Base-by-base conservation (phyloP, 2,113 vertebrate genomes). In the Cinclus cinclus region DNA sequence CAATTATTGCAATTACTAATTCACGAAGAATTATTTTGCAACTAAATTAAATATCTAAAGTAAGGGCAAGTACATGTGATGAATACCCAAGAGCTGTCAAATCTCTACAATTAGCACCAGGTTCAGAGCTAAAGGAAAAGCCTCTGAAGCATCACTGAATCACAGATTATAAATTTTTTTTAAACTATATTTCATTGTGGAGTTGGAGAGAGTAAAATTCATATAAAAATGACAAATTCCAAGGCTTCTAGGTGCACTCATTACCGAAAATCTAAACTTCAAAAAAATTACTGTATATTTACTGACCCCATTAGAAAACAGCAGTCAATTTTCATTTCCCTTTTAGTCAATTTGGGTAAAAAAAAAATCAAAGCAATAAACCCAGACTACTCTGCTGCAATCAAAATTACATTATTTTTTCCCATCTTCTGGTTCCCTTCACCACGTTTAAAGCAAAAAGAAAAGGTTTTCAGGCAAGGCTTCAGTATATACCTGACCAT, bases 1-100 rank as follows among this genome's bases (percentile, higher is more conserved):
- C 53, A 92, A 94, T 87, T 92, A 87, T 49, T 83, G 50, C 49
- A 83, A 60, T 69, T 86, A 86, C 39, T 89, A 92, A 87, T 76
- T 69, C 62, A 92, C 8, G 8, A 53, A 87, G 11, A 69, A 93
- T 50, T 85, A 71, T 76, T 93, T 90, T 86, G 28, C 39, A 88
- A 91, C 77, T 83, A 75, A 92, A 82, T 92, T 73, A 92, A 91
- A 68, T 62, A 76, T 47, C 81, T 91, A 39, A 93, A 93, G 71
- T 88, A 90, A 88, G 49, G 77, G 50, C 39, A 89, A 92, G 76
- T 63, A 80, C 7, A 53, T 79, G 55, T 53, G 81, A 94, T 46
- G 62, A 90, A 91, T 89, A 74, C 49, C 44, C 92, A 68, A 90
- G 76, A 80, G 71, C 73, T 95, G 58, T 95, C 86, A 95, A 83